phyloP scores from a whole-genome alignment of 2,888 invertebrate species.

The Tortrix viridana region DNA sequence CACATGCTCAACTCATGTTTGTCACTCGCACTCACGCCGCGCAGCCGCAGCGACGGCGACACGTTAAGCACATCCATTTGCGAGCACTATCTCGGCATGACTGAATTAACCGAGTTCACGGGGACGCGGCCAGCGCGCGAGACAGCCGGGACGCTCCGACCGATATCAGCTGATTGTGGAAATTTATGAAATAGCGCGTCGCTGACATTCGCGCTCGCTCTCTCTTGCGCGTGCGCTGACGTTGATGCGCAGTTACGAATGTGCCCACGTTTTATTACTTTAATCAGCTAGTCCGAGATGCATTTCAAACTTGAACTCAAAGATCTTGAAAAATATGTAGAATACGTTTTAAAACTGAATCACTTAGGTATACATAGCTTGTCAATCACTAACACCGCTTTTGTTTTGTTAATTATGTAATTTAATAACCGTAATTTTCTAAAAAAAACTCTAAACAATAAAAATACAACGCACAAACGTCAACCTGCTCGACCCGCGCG shows the following conservation, averaged over 20 bases:
- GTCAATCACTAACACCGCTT: too few relatives aligned
- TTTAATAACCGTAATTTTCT: too few relatives aligned
- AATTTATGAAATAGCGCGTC: constrained; percentile 43
- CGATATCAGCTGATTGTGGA: constrained; percentile 58
- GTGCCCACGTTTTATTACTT: constrained; percentile 18
- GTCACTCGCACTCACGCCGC: constrained; percentile 73
- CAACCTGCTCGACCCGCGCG: too few relatives aligned
- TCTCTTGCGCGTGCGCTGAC: constrained; percentile 32
- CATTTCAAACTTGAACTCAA: too few relatives aligned
- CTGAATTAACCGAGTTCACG: constrained; percentile 47
- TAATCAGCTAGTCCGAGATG: too few relatives aligned
- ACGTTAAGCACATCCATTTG: constrained; percentile 75
- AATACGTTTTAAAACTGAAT: too few relatives aligned
- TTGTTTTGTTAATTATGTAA: too few relatives aligned
- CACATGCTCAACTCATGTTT: constrained; percentile 84
- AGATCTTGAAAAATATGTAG: too few relatives aligned
- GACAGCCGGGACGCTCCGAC: constrained; percentile 38
- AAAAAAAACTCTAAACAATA: too few relatives aligned
- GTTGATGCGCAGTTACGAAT: not conserved
- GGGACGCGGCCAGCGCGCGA: constrained; percentile 31
- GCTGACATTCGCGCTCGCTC: constrained; percentile 25
- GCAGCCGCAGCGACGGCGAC: constrained; percentile 77
- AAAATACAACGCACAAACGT: not conserved
- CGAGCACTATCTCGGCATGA: constrained; percentile 70
- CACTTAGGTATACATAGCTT: too few relatives aligned